Conservation (phyloP, 2,113 vertebrate species). For the Thamnophis sirtalis region DNA sequence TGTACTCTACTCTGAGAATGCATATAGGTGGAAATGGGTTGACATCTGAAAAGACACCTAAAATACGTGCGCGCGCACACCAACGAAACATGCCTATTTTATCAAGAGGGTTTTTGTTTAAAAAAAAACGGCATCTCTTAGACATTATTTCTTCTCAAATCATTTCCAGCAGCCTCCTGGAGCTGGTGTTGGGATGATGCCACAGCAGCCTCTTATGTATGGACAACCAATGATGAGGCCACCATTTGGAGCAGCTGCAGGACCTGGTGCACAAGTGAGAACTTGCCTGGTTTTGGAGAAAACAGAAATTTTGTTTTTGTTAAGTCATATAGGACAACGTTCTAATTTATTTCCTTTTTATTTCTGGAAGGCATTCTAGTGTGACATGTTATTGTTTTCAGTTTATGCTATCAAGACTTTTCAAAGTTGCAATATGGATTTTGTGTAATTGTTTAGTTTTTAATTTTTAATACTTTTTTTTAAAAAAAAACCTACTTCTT, state of each 20-base stretch:
- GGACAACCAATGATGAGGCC: conserved; percentile 96
- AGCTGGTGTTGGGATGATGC: conserved; percentile 86
- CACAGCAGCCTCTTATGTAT: conserved; percentile 88
- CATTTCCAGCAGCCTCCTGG: conserved; percentile 77
- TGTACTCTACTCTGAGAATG: background rate
- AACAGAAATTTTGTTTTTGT: background rate
- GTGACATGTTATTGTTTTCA: background rate
- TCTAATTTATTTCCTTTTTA: background rate
- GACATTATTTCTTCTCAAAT: background rate
- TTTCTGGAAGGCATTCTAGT: background rate
- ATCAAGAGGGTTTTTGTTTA: background rate
- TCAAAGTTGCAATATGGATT: background rate
- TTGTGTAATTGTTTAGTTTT: background rate
- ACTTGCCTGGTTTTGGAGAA: background rate
- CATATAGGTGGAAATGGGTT: background rate
- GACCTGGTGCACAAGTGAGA: conserved; percentile 81
- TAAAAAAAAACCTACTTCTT: background rate
- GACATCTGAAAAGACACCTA: background rate
- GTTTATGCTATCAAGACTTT: background rate
- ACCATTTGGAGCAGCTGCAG: conserved; percentile 79
- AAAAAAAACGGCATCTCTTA: background rate
- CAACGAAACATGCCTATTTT: background rate
- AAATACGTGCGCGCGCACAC: background rate
- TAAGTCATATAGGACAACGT: background rate
- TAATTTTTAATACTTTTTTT: background rate